Conservation (phyloP, 2,797 vertebrate genomes). For the Hybognathus amarus region DNA sequence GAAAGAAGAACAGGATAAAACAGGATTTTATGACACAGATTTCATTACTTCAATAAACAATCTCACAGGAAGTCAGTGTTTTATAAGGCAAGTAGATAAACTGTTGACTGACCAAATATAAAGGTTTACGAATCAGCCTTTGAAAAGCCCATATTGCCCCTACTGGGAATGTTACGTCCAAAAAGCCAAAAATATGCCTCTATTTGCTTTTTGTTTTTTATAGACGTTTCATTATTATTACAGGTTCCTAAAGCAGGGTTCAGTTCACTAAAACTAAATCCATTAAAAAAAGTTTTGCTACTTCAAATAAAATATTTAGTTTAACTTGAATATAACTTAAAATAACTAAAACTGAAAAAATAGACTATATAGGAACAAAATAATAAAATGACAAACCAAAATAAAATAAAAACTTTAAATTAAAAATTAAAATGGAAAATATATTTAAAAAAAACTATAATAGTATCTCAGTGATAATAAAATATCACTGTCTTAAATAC, state of each 20-base stretch:
- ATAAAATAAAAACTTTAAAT: no score
- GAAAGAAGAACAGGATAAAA: not conserved
- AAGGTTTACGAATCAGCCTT: not conserved
- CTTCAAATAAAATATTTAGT: no score
- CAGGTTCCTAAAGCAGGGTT: not conserved
- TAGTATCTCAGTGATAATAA: no score
- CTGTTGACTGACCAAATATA: not conserved
- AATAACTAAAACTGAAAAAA: no score
- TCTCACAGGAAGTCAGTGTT: not conserved
- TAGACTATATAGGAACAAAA: no score
- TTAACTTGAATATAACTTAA: no score
- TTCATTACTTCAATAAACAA: conserved; percentile 4
- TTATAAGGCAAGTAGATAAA: not conserved
- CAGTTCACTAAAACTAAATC: not conserved
- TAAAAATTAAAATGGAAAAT: no score
- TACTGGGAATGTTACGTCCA: not conserved
- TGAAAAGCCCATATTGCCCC: not conserved
- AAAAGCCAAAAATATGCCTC: not conserved
- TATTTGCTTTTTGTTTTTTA: not conserved
- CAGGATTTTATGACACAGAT: not conserved
- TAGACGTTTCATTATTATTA: not conserved
- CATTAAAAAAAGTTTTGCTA: not conserved
- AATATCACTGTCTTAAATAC: no score
- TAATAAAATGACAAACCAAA: no score
- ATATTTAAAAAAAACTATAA: no score